Evolutionary conservation across 1,140 invertebrate species (phyloP).

Genomic region (Diachasma alloeum): DNA sequence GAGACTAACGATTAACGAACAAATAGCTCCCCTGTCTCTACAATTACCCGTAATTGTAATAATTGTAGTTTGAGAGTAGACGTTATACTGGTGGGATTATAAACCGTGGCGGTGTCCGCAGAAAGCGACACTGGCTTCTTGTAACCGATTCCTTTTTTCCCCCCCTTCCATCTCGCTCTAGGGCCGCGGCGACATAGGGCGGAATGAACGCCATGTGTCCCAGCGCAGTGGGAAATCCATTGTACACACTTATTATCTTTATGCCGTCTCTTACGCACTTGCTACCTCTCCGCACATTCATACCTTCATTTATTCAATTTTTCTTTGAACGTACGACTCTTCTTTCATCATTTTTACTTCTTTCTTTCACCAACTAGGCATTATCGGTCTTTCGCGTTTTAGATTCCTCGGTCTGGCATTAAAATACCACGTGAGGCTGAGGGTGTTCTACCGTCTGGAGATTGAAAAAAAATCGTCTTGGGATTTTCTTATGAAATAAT

Average conservation of each 20-base stretch:
- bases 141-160: neutral
- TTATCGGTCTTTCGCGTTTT: constrained; percentile 9
- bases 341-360: neutral
- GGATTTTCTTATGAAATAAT: neutral
- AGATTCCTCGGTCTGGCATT: neutral
- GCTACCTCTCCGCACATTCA: neutral
- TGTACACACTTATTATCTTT: constrained; percentile 22
- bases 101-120: constrained; percentile 6
- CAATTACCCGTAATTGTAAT: constrained; percentile 62
- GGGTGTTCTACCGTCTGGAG: neutral
- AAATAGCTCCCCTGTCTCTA: constrained; percentile 50
- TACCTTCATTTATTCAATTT: constrained; percentile 10
- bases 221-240: constrained; percentile 31
- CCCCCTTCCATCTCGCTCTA: neutral
- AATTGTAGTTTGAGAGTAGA: constrained; percentile 48
- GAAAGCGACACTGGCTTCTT: constrained; percentile 33
- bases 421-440: neutral
- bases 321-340: neutral
- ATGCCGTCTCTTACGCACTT: constrained; percentile 13
- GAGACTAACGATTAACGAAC: constrained; percentile 60
- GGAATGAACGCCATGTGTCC: constrained; percentile 47
- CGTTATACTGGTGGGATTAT: constrained; percentile 1
- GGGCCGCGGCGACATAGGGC: neutral
- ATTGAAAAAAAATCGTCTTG: neutral
- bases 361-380: neutral